A percentile compares a stretch with the other conserved stretches of the same genome.
These are phyloP conservation scores for Adelges cooleyi DNA, from an alignment of 1,140 invertebrate species.

Conservation along the genomic window DNA sequence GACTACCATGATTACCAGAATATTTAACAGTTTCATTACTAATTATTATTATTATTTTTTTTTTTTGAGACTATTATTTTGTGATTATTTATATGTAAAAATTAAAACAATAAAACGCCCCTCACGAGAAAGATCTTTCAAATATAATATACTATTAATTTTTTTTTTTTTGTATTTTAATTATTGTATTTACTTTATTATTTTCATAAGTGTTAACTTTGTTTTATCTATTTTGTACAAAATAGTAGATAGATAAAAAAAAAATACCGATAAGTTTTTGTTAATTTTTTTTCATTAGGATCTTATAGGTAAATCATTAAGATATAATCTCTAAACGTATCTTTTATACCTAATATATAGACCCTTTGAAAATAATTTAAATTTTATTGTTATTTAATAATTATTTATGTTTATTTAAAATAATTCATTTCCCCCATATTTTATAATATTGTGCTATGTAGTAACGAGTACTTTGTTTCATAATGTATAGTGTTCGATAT, in stretches of 20 bases:
- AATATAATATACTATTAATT: neutral
- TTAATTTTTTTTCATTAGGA: constrained; percentile 25
- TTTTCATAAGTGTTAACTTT: constrained; percentile 28
- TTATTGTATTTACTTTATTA: constrained; percentile 27
- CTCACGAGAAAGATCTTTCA: constrained; percentile 11
- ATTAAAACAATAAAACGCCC: too few relatives aligned
- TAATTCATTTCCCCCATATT: constrained; percentile 11
- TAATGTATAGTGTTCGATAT: constrained; percentile 28
- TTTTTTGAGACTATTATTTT: too few relatives aligned
- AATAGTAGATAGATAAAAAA: constrained; percentile 20
- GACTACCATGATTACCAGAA: neutral
- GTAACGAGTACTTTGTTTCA: constrained; percentile 24
- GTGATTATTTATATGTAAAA: too few relatives aligned
- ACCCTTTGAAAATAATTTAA: constrained; percentile 17
- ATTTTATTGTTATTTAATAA: constrained; percentile 28
- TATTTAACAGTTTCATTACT: neutral
- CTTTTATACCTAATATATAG: constrained; percentile 25
- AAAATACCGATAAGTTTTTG: constrained; percentile 15
- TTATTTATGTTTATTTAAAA: constrained; percentile 29
- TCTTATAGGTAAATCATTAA: constrained; percentile 14
- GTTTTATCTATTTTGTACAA: constrained; percentile 29
- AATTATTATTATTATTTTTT: too few relatives aligned
- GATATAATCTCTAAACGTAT: neutral
- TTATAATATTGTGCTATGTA: constrained; percentile 28
- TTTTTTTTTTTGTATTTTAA: constrained; percentile 14